A percentile compares a stretch with the other conserved stretches of the same genome.
Evolutionary conservation across 2,797 vertebrate genomes (phyloP).

Genomic region (Alfaro cultratus): DNA sequence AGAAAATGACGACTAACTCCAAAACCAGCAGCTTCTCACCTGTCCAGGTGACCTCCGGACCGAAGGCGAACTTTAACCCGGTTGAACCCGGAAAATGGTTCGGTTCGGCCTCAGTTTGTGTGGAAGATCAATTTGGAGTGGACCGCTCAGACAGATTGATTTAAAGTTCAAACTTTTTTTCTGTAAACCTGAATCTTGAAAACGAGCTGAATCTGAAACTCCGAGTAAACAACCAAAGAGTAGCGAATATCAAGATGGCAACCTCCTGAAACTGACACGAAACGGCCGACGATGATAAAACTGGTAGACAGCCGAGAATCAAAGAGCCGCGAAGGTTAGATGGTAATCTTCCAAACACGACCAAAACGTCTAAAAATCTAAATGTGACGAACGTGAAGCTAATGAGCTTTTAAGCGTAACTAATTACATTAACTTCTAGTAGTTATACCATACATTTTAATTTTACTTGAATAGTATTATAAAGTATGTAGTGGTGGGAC

Average conservation of each 20-base stretch:
- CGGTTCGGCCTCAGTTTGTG: neutral
- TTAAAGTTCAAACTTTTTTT: neutral
- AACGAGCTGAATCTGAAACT: neutral
- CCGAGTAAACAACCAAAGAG: neutral
- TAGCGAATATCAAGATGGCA: neutral
- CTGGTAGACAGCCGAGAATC: neutral
- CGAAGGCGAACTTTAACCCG: neutral
- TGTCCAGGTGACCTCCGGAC: conserved; percentile 1
- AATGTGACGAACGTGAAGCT: too few relatives aligned
- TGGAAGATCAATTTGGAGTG: neutral
- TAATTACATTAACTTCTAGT: neutral
- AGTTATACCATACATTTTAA: neutral
- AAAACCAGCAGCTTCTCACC: neutral
- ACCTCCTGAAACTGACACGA: neutral
- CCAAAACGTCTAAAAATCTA: neutral
- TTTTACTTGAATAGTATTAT: neutral
- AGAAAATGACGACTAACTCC: neutral
- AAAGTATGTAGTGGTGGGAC: neutral
- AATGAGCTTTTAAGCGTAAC: neutral
- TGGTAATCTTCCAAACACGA: neutral
- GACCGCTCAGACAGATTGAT: neutral
- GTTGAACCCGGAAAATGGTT: neutral
- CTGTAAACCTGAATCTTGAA: neutral
- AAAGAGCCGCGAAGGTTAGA: neutral
- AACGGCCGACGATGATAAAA: neutral